Percentiles rank a stretch among this genome's conserved stretches.
Conservation (phyloP, 2,113 vertebrate species). For the Motacilla alba region DNA sequence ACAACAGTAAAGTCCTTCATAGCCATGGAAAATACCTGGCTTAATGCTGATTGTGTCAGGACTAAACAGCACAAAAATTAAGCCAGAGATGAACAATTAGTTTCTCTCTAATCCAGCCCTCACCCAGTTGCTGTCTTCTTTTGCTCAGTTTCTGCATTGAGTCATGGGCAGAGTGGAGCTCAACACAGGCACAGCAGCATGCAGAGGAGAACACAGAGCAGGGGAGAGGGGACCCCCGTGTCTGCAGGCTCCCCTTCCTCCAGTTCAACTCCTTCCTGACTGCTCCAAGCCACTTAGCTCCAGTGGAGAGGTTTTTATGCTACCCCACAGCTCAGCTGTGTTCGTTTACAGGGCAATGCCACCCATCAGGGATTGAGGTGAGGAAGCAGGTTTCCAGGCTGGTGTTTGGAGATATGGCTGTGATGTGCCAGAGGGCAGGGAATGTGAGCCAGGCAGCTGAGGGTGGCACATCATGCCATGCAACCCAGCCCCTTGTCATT, state of each 20-base stretch:
- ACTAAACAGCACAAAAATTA: neutral
- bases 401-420: neutral
- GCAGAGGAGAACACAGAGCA: neutral
- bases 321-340: neutral
- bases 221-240: neutral
- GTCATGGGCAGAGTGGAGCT: neutral
- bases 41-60: neutral
- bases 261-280: neutral
- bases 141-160: neutral
- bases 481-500: neutral
- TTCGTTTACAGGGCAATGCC: neutral
- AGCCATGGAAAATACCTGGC: neutral
- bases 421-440: neutral
- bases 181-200: neutral
- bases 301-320: neutral
- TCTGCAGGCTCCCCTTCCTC: neutral
- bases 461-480: neutral
- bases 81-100: neutral
- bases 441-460: accelerated
- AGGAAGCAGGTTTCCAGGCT: neutral
- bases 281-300: neutral
- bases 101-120: neutral
- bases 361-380: neutral
- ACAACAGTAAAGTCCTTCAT: neutral
- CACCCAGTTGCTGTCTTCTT: neutral